Evolutionary conservation across 2,888 invertebrate species (phyloP), one percentile per base, ranked within the genome.

Genomic region (Sarcophaga carnaria): DNA sequence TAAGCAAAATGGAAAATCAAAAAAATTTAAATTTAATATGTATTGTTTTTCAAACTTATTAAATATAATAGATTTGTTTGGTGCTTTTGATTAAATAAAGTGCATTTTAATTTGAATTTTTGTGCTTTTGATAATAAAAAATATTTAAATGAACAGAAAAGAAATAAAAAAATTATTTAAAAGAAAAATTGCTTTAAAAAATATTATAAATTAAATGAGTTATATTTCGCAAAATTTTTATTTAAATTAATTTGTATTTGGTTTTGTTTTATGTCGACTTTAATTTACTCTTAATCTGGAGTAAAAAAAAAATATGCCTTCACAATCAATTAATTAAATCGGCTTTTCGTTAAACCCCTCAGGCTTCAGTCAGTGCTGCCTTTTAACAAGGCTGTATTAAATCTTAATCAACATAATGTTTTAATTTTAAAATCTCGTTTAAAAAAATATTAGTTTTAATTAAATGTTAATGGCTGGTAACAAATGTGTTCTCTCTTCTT

Each of bases 391-490:
- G 47, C 11, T 8, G 37, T 12, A 25, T 49, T 66, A 20, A 49
- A 64, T 63, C 17, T 3, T 25, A 11, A 75, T 8, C 10, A 25
- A n/a, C n/a, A 2, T 25, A 8, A 20, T 54, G 22, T 0, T 12
- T 78, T 59, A 49, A 10, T 47, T 8, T 3, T 27, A 14, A 74
- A 80, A 47, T 6, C 17, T 4, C 22, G 27, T 49, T 22, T 69
- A 22, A 45, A 25, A 10, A 17, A 67, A 66, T 37, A 47, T 49
- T 63, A 54, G 10, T 22, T 83, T 82, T 72, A 72, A 78, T 72
- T 72, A 67, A 67, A 62, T 72, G 49, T 20, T 17, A 71, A 77
- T 64, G 0, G 11, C 14, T 47, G 12, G 2, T 49, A 12, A 47
- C 20, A 6, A 17, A 37, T 37, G 8, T 37, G 63, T 45, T 70